A percentile compares a stretch with the other conserved stretches of the same genome.
Evolutionary conservation across 2,113 vertebrate genomes (phyloP).

Genomic region (Callithrix jacchus): DNA sequence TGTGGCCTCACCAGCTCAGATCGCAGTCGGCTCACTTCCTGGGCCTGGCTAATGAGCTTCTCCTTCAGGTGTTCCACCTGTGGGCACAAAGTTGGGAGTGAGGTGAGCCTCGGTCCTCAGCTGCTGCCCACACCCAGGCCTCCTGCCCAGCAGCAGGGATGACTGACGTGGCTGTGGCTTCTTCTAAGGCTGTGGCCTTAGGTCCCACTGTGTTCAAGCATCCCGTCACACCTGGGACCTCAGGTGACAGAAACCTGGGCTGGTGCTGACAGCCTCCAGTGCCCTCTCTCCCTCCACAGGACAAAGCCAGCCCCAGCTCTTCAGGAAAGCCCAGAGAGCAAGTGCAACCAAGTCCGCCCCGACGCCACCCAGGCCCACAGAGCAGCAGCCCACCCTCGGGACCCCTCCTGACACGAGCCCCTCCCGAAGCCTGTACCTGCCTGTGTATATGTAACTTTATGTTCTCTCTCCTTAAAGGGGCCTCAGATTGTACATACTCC

Average conservation of each 20-base stretch:
- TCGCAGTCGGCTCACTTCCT: constrained; percentile 91
- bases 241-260: not conserved
- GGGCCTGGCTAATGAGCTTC: constrained; percentile 89
- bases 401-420: not conserved
- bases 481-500: not conserved
- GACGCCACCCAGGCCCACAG: accelerated
- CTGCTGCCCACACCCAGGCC: not conserved
- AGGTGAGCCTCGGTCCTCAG: not conserved
- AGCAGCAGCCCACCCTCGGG: not conserved
- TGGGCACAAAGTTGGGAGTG: constrained; percentile 14
- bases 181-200: not conserved
- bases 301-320: not conserved
- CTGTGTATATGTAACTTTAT: not conserved
- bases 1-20: constrained; percentile 89
- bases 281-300: not conserved
- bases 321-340: not conserved
- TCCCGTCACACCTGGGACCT: not conserved
- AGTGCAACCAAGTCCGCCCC: not conserved
- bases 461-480: not conserved
- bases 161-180: too few relatives aligned
- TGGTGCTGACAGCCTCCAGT: not conserved
- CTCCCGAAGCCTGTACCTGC: not conserved
- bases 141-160: too few relatives aligned
- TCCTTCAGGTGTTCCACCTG: constrained; percentile 93
- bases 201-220: not conserved